phyloP scores from a whole-genome alignment of 2,113 vertebrate genomes.

The Phrynosoma platyrhinos region DNA sequence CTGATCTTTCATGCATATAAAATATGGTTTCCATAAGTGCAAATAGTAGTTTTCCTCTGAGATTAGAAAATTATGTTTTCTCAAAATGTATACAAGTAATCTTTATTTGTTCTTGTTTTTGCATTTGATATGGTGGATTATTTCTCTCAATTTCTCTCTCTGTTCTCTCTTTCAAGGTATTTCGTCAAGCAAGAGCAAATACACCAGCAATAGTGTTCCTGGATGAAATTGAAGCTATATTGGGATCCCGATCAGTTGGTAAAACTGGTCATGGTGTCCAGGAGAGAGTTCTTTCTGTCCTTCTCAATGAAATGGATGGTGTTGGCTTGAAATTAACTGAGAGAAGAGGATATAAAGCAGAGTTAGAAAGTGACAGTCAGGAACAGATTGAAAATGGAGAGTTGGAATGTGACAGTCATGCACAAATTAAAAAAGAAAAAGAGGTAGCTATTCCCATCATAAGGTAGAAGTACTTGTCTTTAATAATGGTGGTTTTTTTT shows the following conservation, averaged over 20 bases:
- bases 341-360: slow-evolving; percentile 81
- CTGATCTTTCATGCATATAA: background rate
- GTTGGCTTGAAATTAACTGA: slow-evolving; percentile 87
- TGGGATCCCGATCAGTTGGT: slow-evolving; percentile 84
- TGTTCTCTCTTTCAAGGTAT: slow-evolving; percentile 81
- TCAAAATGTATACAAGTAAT: background rate
- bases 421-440: slow-evolving; percentile 27
- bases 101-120: background rate
- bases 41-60: background rate
- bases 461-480: too few species aligned
- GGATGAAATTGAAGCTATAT: slow-evolving; percentile 94
- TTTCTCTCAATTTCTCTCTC: background rate
- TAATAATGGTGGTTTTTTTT: too few species aligned
- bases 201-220: slow-evolving; percentile 93
- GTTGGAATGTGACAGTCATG: too few species aligned
- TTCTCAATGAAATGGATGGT: slow-evolving; percentile 95
- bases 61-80: background rate
- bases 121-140: background rate
- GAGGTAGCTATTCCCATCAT: slow-evolving; percentile 71
- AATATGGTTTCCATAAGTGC: background rate
- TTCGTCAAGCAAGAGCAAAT: slow-evolving; percentile 90
- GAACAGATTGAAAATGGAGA: slow-evolving; percentile 62
- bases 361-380: slow-evolving; percentile 73
- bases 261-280: slow-evolving; percentile 78
- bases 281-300: slow-evolving; percentile 89